Conservation (phyloP, 2,888 invertebrate species). For the Xanthorhoe spadicearia region DNA sequence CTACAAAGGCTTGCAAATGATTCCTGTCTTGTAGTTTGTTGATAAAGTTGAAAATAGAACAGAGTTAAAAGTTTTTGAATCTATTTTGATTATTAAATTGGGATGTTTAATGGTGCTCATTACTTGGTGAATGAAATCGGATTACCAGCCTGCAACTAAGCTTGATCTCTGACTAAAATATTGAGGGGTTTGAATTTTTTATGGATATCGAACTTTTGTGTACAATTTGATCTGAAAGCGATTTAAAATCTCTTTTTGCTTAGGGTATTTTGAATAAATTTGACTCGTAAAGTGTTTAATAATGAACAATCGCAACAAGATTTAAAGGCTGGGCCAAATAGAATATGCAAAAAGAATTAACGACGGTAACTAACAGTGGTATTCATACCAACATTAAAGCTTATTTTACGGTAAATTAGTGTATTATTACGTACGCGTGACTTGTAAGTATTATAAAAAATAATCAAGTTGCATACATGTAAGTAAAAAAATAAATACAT, state of each 20-base stretch:
- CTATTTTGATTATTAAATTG: slow-evolving; percentile 46
- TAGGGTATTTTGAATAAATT: slow-evolving; percentile 4
- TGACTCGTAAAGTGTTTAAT: slow-evolving; percentile 21
- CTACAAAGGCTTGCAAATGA: not conserved
- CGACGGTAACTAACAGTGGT: too few relatives aligned
- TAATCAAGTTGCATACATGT: too few relatives aligned
- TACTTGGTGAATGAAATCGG: slow-evolving; percentile 77
- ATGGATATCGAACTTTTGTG: slow-evolving; percentile 50
- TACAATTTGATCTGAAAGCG: slow-evolving; percentile 28
- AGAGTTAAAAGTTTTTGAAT: slow-evolving; percentile 15
- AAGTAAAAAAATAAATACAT: too few relatives aligned
- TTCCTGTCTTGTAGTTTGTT: slow-evolving; percentile 5
- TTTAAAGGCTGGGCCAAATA: not conserved
- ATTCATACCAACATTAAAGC: too few relatives aligned
- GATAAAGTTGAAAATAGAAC: slow-evolving; percentile 35
- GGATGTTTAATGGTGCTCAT: slow-evolving; percentile 75
- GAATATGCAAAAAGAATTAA: too few relatives aligned
- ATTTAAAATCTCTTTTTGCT: slow-evolving; percentile 19
- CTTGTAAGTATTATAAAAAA: too few relatives aligned
- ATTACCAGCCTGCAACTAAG: slow-evolving; percentile 70
- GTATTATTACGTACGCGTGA: too few relatives aligned
- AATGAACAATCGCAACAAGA: slow-evolving; percentile 1
- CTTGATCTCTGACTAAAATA: slow-evolving; percentile 70
- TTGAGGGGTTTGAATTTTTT: slow-evolving; percentile 62
- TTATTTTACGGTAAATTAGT: too few relatives aligned